Evolutionary conservation across 2,797 vertebrate species (phyloP).

Genomic region (Pangasius sanitwongsei): DNA sequence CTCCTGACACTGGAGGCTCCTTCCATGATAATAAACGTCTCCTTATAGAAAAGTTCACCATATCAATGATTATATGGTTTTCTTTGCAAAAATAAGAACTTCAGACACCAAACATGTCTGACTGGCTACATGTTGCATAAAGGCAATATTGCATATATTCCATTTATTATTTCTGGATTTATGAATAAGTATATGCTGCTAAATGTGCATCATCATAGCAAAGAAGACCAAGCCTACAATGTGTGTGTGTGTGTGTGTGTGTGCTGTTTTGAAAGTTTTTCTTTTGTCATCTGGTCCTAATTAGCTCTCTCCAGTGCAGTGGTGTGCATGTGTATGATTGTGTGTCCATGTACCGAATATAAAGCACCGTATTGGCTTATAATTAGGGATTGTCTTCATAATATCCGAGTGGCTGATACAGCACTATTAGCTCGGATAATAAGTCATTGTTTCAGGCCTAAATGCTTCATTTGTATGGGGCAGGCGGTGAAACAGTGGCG

Average conservation of each 20-base stretch:
- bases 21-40: neutral
- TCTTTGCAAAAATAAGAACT: neutral
- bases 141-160: neutral
- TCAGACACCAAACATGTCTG: neutral
- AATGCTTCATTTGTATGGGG: constrained; percentile 45
- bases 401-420: constrained; percentile 60
- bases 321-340: constrained; percentile 34
- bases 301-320: constrained; percentile 67
- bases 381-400: constrained; percentile 77
- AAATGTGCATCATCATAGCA: neutral
- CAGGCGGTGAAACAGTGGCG: constrained; percentile 11
- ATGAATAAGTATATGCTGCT: neutral
- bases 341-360: constrained; percentile 46
- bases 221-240: no score
- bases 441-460: constrained; percentile 44
- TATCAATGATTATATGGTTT: neutral
- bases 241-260: constrained; percentile 20
- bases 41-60: neutral
- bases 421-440: constrained; percentile 52
- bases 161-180: neutral
- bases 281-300: constrained; percentile 79
- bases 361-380: constrained; percentile 67
- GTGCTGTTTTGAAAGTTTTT: constrained; percentile 66
- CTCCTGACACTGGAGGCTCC: neutral
- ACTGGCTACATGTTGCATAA: neutral